Evolutionary conservation across 2,797 vertebrate genomes (phyloP).

Genomic region (Sphenopsis melanotis): DNA sequence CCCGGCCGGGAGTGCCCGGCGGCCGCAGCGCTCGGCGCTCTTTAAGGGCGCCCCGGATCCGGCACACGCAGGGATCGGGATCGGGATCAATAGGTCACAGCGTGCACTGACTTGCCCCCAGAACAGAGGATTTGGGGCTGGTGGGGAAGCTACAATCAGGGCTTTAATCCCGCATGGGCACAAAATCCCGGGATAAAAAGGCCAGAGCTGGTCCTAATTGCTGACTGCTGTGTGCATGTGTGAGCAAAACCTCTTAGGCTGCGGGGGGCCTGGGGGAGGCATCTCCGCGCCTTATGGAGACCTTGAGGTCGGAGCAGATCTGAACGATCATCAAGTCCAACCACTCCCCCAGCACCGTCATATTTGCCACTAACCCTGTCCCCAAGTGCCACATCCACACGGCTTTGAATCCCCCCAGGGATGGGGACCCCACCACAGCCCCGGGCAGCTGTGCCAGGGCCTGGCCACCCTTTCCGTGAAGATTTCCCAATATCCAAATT

Average conservation of each 20-base stretch:
- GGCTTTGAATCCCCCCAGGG: too few species aligned
- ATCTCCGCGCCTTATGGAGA: not conserved
- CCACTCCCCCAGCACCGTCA: not conserved
- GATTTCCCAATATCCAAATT: fast-evolving
- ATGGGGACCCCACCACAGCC: fast-evolving
- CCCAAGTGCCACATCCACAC: not conserved
- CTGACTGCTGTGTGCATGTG: not conserved
- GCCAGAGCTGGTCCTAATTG: conserved; percentile 34
- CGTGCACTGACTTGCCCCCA: not conserved
- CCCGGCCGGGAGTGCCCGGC: fast-evolving
- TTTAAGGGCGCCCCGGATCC: not conserved
- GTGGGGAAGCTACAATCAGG: conserved; percentile 31
- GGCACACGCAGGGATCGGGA: not conserved
- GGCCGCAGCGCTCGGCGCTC: not conserved
- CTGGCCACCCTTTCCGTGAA: fast-evolving
- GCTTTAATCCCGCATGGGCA: conserved; percentile 49
- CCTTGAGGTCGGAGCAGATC: not conserved
- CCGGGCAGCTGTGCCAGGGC: not conserved
- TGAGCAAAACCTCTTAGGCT: not conserved
- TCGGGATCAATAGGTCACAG: conserved; percentile 48
- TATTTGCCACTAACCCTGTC: fast-evolving
- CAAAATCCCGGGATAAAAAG: conserved; percentile 54
- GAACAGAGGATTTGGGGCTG: conserved; percentile 46
- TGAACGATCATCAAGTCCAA: not conserved
- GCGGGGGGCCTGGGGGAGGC: not conserved